Percentiles rank a stretch among this genome's conserved stretches.
These are phyloP conservation scores for Chaetodon trifasciatus DNA, from an alignment of 2,797 vertebrate species.

Conservation along the genomic window DNA sequence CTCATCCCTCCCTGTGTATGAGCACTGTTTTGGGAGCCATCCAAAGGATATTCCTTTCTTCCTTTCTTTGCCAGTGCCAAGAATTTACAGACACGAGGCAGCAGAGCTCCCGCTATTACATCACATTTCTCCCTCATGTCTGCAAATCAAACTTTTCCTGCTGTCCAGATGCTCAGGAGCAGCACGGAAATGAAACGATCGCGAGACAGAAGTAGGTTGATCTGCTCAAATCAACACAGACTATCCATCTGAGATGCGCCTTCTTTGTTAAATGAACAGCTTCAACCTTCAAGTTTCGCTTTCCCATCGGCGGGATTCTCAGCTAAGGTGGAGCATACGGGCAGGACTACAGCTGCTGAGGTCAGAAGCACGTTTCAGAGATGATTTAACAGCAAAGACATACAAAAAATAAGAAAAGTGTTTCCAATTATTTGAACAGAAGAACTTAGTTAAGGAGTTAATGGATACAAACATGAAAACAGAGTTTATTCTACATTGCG, in stretches of 20 bases:
- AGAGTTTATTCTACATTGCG: not conserved
- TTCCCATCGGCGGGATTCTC: slow-evolving; percentile 20
- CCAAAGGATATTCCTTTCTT: slow-evolving; percentile 79
- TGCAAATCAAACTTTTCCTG: slow-evolving; percentile 63
- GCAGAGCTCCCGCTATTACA: slow-evolving; percentile 76
- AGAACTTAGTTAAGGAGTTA: not conserved
- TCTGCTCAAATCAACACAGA: slow-evolving; percentile 37
- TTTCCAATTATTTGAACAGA: not conserved
- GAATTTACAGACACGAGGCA: slow-evolving; percentile 72
- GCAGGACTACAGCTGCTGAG: not conserved
- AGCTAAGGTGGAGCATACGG: slow-evolving; percentile 10
- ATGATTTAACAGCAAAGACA: slow-evolving; percentile 1
- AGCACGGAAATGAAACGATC: slow-evolving; percentile 25
- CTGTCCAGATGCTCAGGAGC: slow-evolving; percentile 15
- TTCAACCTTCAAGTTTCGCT: slow-evolving; percentile 5
- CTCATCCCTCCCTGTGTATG: slow-evolving; percentile 29
- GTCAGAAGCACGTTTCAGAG: not conserved
- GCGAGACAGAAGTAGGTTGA: not conserved
- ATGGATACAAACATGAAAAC: not conserved
- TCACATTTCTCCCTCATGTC: slow-evolving; percentile 69
- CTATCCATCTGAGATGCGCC: slow-evolving; percentile 6
- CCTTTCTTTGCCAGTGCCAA: slow-evolving; percentile 66
- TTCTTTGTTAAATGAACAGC: slow-evolving; percentile 48
- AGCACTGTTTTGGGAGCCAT: slow-evolving; percentile 70
- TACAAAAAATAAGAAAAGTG: not conserved